Evolutionary conservation across 2,797 vertebrate species (phyloP).

Genomic region (Cetoscarus ocellatus): DNA sequence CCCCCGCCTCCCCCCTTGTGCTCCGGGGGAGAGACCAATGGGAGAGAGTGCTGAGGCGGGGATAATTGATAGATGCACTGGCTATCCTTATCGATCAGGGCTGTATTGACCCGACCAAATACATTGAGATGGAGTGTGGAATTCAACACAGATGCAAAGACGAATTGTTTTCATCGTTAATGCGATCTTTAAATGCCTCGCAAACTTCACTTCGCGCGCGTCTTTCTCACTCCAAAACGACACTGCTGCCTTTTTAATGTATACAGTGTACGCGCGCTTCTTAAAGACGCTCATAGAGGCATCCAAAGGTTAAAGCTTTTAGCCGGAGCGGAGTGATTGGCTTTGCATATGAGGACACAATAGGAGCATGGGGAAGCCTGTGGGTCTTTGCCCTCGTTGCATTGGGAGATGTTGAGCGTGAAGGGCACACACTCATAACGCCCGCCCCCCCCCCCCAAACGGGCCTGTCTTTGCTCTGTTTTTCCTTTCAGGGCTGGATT

Average conservation of each 20-base stretch:
- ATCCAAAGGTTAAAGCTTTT: slow-evolving; percentile 12
- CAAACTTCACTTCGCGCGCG: slow-evolving; percentile 42
- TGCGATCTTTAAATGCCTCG: slow-evolving; percentile 82
- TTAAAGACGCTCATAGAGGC: not conserved
- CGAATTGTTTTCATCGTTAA: slow-evolving; percentile 87
- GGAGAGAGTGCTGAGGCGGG: slow-evolving; percentile 87
- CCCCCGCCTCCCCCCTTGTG: slow-evolving; percentile 46
- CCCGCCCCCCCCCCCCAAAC: slow-evolving; percentile 35
- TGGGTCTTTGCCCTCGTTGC: slow-evolving; percentile 57
- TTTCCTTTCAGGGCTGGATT: slow-evolving; percentile 66
- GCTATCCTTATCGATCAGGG: slow-evolving; percentile 88
- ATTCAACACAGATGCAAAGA: slow-evolving; percentile 88
- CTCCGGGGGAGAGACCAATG: slow-evolving; percentile 80
- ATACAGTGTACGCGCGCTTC: not conserved
- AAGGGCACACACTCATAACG: slow-evolving; percentile 67
- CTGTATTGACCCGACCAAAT: slow-evolving; percentile 87
- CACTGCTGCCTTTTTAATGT: slow-evolving; percentile 31
- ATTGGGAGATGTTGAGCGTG: slow-evolving; percentile 69
- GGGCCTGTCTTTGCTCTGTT: slow-evolving; percentile 58
- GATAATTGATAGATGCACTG: slow-evolving; percentile 91
- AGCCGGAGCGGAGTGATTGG: slow-evolving; percentile 5
- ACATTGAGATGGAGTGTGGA: slow-evolving; percentile 90
- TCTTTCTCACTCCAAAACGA: slow-evolving; percentile 41
- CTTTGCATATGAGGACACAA: slow-evolving; percentile 26
- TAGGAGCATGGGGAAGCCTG: slow-evolving; percentile 30